Percentiles rank a stretch among this genome's conserved stretches.
Evolutionary conservation across 2,113 vertebrate genomes (phyloP).

Genomic region (Cephalopholis sonnerati): DNA sequence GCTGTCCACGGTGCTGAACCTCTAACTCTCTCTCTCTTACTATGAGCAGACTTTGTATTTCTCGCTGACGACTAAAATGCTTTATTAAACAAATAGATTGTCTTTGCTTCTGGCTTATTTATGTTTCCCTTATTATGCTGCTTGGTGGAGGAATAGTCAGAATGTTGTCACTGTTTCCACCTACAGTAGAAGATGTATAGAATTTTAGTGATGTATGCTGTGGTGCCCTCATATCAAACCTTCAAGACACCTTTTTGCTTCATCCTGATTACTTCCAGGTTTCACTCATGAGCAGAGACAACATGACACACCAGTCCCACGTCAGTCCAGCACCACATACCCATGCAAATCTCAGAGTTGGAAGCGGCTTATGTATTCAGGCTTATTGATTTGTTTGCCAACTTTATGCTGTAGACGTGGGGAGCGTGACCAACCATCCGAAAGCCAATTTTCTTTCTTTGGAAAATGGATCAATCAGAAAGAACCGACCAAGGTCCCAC

Average conservation of each 20-base stretch:
- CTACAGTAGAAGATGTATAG: background rate
- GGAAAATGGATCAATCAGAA: slow-evolving; percentile 25
- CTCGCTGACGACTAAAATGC: background rate
- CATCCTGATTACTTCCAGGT: slow-evolving; percentile 1
- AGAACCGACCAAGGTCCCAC: slow-evolving; percentile 1
- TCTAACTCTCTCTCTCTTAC: background rate
- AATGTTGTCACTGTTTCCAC: background rate
- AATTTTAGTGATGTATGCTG: background rate
- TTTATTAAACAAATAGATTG: background rate
- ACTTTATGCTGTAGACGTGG: slow-evolving; percentile 34
- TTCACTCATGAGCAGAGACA: slow-evolving; percentile 14
- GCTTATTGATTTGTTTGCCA: slow-evolving; percentile 65
- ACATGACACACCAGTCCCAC: slow-evolving; percentile 7
- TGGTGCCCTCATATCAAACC: background rate
- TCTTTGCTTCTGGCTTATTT: background rate
- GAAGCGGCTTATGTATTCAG: slow-evolving; percentile 38
- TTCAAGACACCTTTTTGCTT: background rate
- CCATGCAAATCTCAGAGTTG: slow-evolving; percentile 29
- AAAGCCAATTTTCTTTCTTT: slow-evolving; percentile 25
- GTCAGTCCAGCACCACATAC: slow-evolving; percentile 7
- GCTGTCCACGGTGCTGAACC: slow-evolving; percentile 47
- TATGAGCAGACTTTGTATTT: background rate
- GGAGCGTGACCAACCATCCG: slow-evolving; percentile 26
- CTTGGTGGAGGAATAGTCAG: background rate
- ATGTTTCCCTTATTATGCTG: background rate